Base-by-base conservation (phyloP, 2,888 invertebrate species). In the Cosmorhoe ocellata region DNA sequence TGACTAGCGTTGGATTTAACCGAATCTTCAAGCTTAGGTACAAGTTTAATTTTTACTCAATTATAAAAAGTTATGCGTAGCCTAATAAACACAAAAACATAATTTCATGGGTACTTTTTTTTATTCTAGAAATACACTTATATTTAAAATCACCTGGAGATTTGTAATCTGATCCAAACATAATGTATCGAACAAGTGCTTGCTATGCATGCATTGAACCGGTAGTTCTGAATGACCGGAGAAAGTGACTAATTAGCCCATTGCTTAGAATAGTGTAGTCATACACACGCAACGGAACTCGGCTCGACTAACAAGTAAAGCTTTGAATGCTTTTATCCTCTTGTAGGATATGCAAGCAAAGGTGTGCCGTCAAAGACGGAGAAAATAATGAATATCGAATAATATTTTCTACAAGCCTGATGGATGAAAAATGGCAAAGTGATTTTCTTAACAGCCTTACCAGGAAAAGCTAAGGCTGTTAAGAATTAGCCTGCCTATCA, bases 161-260 rank as follows among this genome's bases (percentile, higher is more conserved):
- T n/a, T n/a, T n/a, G n/a, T n/a, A n/a, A 33, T 39, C 42, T 50
- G 48, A 53, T 37, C 31, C 32, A 32, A 11, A 37, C 37, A 51
- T 22, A 34, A 39, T 44, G 36, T 45, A 43, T 46, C 40, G 10
- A 36, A 22, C 10, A 34, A 10, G 38, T 27, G 22, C 32, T 22
- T 62, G 24, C 7, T 60, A 56, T 42, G 61, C 26, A 37, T 26
- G 13, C 33, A 32, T 64, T 67, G 66, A 67, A 55, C 61, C 53
- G 54, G 57, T 56, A 63, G 63, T 66, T 69, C 55, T 52, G 59
- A 66, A 68, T 64, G 63, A 66, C 54, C 51, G 64, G 74, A 71
- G 78, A 80, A 79, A 79, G 77, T 78, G 59, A 69, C 73, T 79
- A 79, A 80, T 79, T 76, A 74, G 59, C 58, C 58, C 61, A 70